phyloP scores from a whole-genome alignment of 2,888 invertebrate species.

The Andrena hattorfiana region DNA sequence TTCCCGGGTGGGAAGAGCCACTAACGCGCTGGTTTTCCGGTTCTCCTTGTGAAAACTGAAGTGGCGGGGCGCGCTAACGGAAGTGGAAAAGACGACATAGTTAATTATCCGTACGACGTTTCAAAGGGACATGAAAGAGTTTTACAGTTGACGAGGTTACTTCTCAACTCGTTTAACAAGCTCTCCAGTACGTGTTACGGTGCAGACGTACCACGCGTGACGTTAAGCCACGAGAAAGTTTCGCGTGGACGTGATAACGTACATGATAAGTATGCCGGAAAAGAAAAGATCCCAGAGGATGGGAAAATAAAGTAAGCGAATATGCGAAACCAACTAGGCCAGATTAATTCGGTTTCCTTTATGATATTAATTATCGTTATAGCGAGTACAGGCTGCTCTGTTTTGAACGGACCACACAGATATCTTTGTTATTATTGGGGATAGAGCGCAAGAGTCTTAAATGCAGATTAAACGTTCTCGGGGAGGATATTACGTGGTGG shows the following conservation, averaged over 20 bases:
- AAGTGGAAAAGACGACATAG: constrained; percentile 63
- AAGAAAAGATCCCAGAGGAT: not conserved
- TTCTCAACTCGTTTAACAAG: constrained; percentile 61
- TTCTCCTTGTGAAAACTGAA: constrained; percentile 35
- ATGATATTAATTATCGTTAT: no score
- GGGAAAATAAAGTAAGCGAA: no score
- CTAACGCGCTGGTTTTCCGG: constrained; percentile 42
- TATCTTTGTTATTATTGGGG: no score
- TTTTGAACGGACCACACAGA: no score
- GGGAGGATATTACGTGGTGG: no score
- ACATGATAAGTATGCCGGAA: not conserved
- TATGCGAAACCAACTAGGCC: not conserved
- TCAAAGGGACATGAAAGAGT: constrained; percentile 61
- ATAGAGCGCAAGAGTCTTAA: no score
- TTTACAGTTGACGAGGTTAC: constrained; percentile 56
- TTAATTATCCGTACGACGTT: constrained; percentile 61
- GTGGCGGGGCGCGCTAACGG: constrained; percentile 37
- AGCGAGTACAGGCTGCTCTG: no score
- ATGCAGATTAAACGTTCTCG: no score
- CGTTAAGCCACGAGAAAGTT: constrained; percentile 30
- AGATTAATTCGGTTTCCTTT: no score
- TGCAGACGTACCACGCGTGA: not conserved
- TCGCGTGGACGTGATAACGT: constrained; percentile 5
- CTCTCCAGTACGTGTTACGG: constrained; percentile 36
- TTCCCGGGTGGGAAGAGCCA: constrained; percentile 25